Conservation (phyloP, 2,113 vertebrate species). For the Mobula hypostoma region DNA sequence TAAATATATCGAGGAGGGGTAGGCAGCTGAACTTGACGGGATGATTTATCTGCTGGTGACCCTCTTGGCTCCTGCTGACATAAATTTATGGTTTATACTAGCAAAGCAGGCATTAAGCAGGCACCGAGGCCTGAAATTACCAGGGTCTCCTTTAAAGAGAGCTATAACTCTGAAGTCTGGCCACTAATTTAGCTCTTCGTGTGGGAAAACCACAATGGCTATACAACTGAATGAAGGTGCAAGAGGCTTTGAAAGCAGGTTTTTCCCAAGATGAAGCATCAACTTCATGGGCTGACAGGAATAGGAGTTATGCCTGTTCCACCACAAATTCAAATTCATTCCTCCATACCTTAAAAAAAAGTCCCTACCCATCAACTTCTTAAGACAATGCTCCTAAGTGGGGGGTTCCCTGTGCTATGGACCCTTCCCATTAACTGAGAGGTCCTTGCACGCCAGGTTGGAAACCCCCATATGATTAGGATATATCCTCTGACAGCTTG, state of each 20-base stretch:
- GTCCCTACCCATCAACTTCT: not conserved
- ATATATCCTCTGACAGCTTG: not conserved
- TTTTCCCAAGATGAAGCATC: not conserved
- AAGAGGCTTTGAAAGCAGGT: not conserved
- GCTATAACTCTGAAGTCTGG: no score
- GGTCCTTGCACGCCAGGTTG: no score
- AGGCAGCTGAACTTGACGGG: not conserved
- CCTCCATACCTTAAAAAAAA: not conserved
- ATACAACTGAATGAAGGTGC: not conserved
- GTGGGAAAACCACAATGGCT: not conserved
- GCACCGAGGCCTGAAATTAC: no score
- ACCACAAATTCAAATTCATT: not conserved
- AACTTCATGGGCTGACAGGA: not conserved
- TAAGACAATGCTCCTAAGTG: not conserved
- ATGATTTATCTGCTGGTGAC: not conserved
- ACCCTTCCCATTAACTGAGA: no score
- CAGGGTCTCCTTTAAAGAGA: not conserved
- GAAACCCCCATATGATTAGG: not conserved
- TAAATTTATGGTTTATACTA: not conserved
- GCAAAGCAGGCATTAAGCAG: not conserved
- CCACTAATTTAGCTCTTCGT: not conserved
- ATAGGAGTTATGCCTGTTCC: not conserved
- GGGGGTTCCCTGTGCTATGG: no score
- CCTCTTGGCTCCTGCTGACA: not conserved
- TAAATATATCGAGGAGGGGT: not conserved